Evolutionary conservation across 2,888 invertebrate genomes (phyloP).

Genomic region (Hirudinaria manillensis): DNA sequence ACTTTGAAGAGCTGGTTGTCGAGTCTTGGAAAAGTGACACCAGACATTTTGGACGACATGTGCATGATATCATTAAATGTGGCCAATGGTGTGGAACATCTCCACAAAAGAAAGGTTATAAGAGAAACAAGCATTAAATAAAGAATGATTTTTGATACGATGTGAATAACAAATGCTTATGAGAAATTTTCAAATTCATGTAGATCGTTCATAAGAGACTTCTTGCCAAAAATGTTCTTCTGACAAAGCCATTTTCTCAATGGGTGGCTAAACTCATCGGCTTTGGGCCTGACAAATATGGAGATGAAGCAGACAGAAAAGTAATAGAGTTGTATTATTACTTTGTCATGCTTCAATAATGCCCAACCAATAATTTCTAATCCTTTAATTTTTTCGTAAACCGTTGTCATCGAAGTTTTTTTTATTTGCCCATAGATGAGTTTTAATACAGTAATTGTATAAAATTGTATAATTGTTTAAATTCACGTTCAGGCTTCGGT

Average conservation of each 20-base stretch:
- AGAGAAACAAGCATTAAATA: background rate
- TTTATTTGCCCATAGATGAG: no score
- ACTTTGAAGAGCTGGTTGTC: conserved; percentile 30
- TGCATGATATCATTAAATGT: conserved; percentile 25
- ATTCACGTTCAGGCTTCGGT: conserved; percentile 11
- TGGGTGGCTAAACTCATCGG: conserved; percentile 18
- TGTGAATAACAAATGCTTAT: no score
- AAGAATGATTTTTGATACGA: no score
- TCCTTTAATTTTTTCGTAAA: no score
- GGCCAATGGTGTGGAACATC: conserved; percentile 33
- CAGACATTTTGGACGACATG: conserved; percentile 32
- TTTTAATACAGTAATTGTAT: no score
- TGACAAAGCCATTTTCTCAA: conserved; percentile 3
- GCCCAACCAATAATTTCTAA: no score
- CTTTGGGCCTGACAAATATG: conserved; percentile 11
- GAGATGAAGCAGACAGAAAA: background rate
- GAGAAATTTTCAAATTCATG: no score
- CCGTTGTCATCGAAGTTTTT: no score
- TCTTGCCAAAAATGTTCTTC: conserved; percentile 22
- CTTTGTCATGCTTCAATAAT: no score
- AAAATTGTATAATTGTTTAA: background rate
- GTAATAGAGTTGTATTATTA: background rate
- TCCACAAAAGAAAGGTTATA: conserved; percentile 22
- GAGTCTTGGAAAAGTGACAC: conserved; percentile 8
- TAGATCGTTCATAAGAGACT: conserved; percentile 29